Conservation (phyloP, 2,113 vertebrate species). For the Lophius piscatorius region DNA sequence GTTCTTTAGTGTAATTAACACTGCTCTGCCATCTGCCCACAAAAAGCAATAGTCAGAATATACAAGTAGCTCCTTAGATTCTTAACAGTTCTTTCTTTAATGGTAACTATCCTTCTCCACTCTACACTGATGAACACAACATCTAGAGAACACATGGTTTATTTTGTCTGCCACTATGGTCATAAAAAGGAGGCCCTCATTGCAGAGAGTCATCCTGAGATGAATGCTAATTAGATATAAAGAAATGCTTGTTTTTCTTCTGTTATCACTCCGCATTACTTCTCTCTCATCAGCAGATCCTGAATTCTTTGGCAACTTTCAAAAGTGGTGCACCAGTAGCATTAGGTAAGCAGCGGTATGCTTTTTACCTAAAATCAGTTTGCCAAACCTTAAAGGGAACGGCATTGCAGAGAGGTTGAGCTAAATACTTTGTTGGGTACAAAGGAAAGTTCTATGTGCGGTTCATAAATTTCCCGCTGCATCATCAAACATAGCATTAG, state of each 20-base stretch:
- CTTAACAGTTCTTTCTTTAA: constrained; percentile 3
- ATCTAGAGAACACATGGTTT: constrained; percentile 36
- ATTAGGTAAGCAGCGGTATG: too few relatives aligned
- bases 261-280: constrained; percentile 9
- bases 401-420: too few relatives aligned
- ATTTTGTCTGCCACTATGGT: constrained; percentile 23
- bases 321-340: too few relatives aligned
- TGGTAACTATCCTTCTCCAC: constrained; percentile 7
- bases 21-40: constrained; percentile 19
- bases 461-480: constrained; percentile 1
- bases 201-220: constrained; percentile 36
- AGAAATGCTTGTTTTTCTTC: constrained; percentile 38
- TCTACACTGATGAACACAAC: background rate
- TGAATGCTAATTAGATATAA: constrained; percentile 42
- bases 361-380: too few relatives aligned
- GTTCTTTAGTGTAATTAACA: constrained; percentile 10
- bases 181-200: constrained; percentile 12
- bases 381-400: too few relatives aligned
- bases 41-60: too few relatives aligned
- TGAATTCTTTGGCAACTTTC: constrained; percentile 5
- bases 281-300: constrained; percentile 11
- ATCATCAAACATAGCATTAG: constrained; percentile 11
- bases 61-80: too few relatives aligned
- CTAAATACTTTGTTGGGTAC: background rate
- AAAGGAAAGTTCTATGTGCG: background rate